Conservation (phyloP, 2,797 vertebrate species). For the Microchirus variegatus region DNA sequence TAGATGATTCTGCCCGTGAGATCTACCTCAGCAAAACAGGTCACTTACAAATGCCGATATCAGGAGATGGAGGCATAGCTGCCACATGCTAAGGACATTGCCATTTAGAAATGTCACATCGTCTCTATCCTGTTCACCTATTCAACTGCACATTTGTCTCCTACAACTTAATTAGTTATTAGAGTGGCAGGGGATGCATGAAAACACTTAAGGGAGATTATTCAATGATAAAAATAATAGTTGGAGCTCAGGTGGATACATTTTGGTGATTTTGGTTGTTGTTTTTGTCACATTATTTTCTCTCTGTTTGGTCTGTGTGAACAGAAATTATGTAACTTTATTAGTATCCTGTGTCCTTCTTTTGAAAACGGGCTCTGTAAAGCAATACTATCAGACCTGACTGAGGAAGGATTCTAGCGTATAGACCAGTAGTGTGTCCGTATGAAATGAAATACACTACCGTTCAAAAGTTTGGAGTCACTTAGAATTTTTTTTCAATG, state of each 20-base stretch:
- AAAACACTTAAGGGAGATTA: conserved; percentile 42
- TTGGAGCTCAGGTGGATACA: too few relatives aligned
- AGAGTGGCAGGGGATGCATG: conserved; percentile 35
- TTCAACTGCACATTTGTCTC: conserved; percentile 50
- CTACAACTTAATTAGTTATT: conserved; percentile 61
- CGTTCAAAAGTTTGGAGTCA: too few relatives aligned
- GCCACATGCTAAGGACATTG: conserved; percentile 73
- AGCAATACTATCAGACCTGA: too few relatives aligned
- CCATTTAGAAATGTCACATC: conserved; percentile 83
- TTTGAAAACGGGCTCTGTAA: too few relatives aligned
- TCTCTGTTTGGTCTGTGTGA: too few relatives aligned
- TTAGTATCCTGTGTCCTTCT: too few relatives aligned
- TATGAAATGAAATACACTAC: conserved; percentile 47
- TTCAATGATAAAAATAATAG: too few relatives aligned
- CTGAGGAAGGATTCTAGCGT: too few relatives aligned
- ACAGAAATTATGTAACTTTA: too few relatives aligned
- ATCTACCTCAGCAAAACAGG: conserved; percentile 72
- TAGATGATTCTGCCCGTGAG: conserved; percentile 67
- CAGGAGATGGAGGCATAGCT: conserved; percentile 58
- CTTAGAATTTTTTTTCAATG: too few relatives aligned
- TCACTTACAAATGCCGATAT: conserved; percentile 80
- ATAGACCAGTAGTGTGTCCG: conserved; percentile 16
- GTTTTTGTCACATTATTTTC: too few relatives aligned
- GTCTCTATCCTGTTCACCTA: conserved; percentile 43
- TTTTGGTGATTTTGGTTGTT: too few relatives aligned